Base-by-base conservation (phyloP, 2,113 vertebrate genomes). In the Xiphophorus maculatus region DNA sequence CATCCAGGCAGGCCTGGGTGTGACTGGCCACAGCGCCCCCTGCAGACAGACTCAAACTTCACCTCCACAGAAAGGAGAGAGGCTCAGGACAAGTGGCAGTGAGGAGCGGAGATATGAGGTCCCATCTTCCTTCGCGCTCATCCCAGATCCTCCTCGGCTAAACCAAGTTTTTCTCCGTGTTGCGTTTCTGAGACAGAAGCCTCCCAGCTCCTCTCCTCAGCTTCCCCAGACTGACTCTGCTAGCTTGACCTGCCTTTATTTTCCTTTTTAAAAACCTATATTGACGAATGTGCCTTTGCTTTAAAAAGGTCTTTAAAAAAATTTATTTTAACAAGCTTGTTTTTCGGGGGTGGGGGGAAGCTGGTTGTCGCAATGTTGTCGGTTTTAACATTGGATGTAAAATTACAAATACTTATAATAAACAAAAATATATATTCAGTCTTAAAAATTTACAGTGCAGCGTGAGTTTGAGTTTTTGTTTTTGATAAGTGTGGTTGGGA, bases 1-100 rank as follows among this genome's bases (percentile, higher is more conserved):
- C 94, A 94, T 96, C 96, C 96, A 96, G 97, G 97, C 97, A 94
- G 96, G 96, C 95, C 97, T 97, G 96, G 95, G 94, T 95, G 94
- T 94, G 79, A 88, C 77, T 40, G 69, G 81, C 77, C 93, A 90
- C 91, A 91, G 92, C 76, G 90, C 93, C 83, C 51, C 76, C 89
- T 89, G 22, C 82, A 80, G 76, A 91, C 75, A 76, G 74, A 84
- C 78, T 71, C 5, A 81, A 82, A 79, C 44, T 62, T 63, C 66
- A 73, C 88, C 89, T 91, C 91, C 74, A 13, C 66, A 83, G 77
- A 82, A 70, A 81, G 73, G 87, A 87, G 51, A 7, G 51, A 58
- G 89, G 86, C 88, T 90, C 90, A 91, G 90, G 88, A 91, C 91
- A 87, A 83, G 88, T 86, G 75, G 87, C 80, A 69, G 82, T 64